Percentiles rank a stretch among this genome's conserved stretches.
These are phyloP conservation scores for Siniperca scherzeri DNA, from an alignment of 2,797 vertebrate genomes.

Conservation along the genomic window DNA sequence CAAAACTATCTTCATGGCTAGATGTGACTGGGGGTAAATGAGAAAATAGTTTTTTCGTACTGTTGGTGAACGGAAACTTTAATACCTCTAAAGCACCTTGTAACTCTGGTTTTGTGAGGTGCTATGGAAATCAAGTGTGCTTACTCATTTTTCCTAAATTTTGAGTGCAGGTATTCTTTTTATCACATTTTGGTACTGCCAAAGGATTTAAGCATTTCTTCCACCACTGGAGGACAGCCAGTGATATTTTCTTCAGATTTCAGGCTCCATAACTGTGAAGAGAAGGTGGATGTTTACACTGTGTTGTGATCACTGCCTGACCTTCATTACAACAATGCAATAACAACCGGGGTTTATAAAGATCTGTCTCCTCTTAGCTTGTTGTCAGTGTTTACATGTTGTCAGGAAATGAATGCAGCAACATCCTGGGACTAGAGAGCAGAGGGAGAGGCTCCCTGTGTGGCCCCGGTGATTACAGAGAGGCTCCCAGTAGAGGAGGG, in stretches of 20 bases:
- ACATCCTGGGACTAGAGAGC: conserved; percentile 28
- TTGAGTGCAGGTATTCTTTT: background rate
- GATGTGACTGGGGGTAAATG: too few species aligned
- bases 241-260: background rate
- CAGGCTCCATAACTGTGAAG: conserved; percentile 5
- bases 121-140: background rate
- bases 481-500: background rate
- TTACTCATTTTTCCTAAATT: too few species aligned
- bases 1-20: background rate
- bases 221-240: conserved; percentile 4
- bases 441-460: conserved; percentile 33
- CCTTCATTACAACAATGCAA: conserved; percentile 30
- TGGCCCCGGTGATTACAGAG: conserved; percentile 16
- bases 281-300: conserved; percentile 40
- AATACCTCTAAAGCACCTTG: background rate
- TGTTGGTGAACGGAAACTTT: background rate
- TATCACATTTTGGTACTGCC: background rate
- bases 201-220: background rate
- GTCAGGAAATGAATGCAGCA: conserved; percentile 41
- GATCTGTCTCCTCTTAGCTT: conserved; percentile 26
- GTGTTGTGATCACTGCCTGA: conserved; percentile 23
- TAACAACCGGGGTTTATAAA: conserved; percentile 48
- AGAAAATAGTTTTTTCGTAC: background rate
- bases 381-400: conserved; percentile 36
- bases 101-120: background rate